Evolutionary conservation across 2,113 vertebrate species (phyloP).

Genomic region (Hipposideros armiger): DNA sequence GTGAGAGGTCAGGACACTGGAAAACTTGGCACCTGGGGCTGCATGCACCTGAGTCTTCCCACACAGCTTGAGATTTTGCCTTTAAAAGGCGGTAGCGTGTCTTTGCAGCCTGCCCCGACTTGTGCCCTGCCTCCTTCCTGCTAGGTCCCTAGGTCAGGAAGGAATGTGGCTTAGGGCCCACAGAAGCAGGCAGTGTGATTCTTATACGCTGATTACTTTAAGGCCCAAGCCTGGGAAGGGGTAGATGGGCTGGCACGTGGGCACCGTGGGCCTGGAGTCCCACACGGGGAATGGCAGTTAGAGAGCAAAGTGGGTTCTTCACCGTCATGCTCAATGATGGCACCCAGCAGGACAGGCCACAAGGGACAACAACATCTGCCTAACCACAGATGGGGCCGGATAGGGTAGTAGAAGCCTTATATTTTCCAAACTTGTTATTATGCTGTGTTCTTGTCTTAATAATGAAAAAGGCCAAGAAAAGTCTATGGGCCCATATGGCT

Average conservation of each 20-base stretch:
- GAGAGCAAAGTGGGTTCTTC: neutral
- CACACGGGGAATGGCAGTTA: neutral
- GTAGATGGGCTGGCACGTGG: rapidly evolving
- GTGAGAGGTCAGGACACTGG: neutral
- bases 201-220: too few relatives aligned
- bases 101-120: neutral
- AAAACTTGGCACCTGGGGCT: rapidly evolving
- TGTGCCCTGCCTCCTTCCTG: too few relatives aligned
- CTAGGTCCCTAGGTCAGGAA: neutral
- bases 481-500: neutral
- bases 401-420: neutral
- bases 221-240: neutral
- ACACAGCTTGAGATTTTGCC: neutral
- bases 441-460: neutral
- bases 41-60: neutral
- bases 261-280: rapidly evolving
- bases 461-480: neutral
- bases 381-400: rapidly evolving
- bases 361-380: neutral
- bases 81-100: neutral
- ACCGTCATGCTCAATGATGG: neutral
- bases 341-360: neutral
- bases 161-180: neutral
- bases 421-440: neutral
- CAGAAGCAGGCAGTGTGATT: neutral